A percentile compares a stretch with the other conserved stretches of the same genome.
These are phyloP conservation scores for Atractosteus spatula DNA, from an alignment of 2,113 vertebrate genomes.

Conservation along the genomic window DNA sequence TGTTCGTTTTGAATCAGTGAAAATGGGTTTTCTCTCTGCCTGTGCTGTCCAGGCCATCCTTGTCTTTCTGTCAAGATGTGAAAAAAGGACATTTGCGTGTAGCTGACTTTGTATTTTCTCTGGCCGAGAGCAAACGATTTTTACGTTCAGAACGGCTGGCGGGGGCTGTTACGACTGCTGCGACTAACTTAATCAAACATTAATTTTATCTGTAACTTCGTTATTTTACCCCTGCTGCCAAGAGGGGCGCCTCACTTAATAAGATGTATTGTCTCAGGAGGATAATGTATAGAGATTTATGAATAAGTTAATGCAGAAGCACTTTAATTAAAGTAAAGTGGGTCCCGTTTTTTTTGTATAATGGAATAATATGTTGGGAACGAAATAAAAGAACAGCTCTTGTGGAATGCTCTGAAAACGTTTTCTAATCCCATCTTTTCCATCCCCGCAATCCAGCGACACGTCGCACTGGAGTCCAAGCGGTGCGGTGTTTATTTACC, in stretches of 20 bases:
- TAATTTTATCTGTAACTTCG: slow-evolving; percentile 13
- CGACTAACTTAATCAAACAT: slow-evolving; percentile 14
- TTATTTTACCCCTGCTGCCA: slow-evolving; percentile 1
- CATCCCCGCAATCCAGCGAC: background rate
- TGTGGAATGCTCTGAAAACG: too few relatives aligned
- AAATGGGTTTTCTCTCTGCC: too few relatives aligned
- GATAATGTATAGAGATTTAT: slow-evolving; percentile 7
- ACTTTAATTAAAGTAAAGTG: background rate
- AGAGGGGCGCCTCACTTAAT: slow-evolving; percentile 10
- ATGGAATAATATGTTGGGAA: background rate
- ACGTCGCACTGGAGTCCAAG: background rate
- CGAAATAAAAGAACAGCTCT: too few relatives aligned
- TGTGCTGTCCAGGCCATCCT: too few relatives aligned
- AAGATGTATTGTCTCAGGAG: slow-evolving; percentile 6
- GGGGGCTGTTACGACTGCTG: background rate
- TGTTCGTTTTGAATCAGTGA: too few relatives aligned
- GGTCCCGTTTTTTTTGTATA: background rate
- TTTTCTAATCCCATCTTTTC: background rate
- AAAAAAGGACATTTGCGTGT: too few relatives aligned
- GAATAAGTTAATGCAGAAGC: background rate
- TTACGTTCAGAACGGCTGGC: too few relatives aligned
- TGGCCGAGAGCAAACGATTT: too few relatives aligned
- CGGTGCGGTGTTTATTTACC: background rate
- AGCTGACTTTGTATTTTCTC: too few relatives aligned
- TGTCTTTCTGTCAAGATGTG: too few relatives aligned